A percentile compares a stretch with the other conserved stretches of the same genome.
Conservation (phyloP, 1,140 invertebrate genomes). For the Bombus cullumanus region DNA sequence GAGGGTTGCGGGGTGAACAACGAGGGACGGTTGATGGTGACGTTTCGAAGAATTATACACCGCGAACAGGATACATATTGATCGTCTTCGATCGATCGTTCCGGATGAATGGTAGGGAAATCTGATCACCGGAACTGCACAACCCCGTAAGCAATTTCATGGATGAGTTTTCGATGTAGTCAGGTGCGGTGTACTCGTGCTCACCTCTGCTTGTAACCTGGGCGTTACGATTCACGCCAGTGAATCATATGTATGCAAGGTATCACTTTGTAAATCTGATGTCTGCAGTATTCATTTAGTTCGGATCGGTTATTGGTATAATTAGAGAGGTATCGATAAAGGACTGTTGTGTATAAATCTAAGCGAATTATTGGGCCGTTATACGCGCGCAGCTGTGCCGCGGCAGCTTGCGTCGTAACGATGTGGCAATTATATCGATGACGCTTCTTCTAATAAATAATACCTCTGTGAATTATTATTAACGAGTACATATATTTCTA, state of each 20-base stretch:
- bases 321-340: conserved; percentile 41
- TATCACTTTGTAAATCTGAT: conserved; percentile 46
- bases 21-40: conserved; percentile 14
- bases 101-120: conserved; percentile 16
- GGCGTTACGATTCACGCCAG: neutral
- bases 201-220: neutral
- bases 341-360: conserved; percentile 19
- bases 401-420: neutral
- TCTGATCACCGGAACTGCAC: conserved; percentile 28
- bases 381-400: conserved; percentile 12
- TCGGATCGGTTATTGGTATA: conserved; percentile 34
- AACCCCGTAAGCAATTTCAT: neutral
- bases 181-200: neutral
- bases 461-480: conserved; percentile 8
- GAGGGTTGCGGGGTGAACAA: neutral
- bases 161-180: too few relatives aligned
- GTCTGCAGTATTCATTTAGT: conserved; percentile 39
- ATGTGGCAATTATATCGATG: conserved; percentile 18
- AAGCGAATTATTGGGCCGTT: conserved; percentile 20
- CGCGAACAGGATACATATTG: conserved; percentile 17
- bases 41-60: conserved; percentile 43
- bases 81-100: conserved; percentile 38
- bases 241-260: neutral
- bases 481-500: too few relatives aligned
- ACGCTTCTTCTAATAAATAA: conserved; percentile 37